Evolutionary conservation across 2,888 invertebrate genomes (phyloP).

Genomic region (Eilema griseolum): DNA sequence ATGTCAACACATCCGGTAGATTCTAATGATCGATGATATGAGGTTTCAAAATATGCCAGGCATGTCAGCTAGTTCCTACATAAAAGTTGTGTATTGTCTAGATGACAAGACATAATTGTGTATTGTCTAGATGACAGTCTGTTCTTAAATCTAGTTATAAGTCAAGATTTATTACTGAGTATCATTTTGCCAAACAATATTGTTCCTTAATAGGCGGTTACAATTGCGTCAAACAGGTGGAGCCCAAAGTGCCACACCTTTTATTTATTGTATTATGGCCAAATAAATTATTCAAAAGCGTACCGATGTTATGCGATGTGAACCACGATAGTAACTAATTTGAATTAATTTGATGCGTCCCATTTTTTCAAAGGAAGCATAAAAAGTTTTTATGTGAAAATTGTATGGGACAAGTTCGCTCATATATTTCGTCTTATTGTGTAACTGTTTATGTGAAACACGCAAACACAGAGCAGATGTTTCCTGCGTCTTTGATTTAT

Average conservation of each 20-base stretch:
- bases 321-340: conserved; percentile 74
- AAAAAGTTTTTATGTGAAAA: conserved; percentile 68
- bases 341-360: conserved; percentile 77
- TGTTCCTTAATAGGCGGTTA: conserved; percentile 65
- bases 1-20: too few species aligned
- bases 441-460: conserved; percentile 61
- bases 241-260: conserved; percentile 77
- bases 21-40: too few species aligned
- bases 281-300: conserved; percentile 80
- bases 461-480: conserved; percentile 69
- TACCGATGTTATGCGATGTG: conserved; percentile 75
- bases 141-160: too few species aligned
- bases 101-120: too few species aligned
- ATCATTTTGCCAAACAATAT: too few species aligned
- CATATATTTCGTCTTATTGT: conserved; percentile 65
- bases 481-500: conserved; percentile 65
- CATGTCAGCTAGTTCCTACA: too few species aligned
- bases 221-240: conserved; percentile 69
- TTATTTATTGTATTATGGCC: conserved; percentile 68
- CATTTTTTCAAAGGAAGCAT: conserved; percentile 70
- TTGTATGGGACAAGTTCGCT: conserved; percentile 59
- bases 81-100: too few species aligned
- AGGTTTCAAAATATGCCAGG: too few species aligned
- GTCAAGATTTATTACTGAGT: too few species aligned
- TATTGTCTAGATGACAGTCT: too few species aligned